phyloP scores from a whole-genome alignment of 2,888 invertebrate species.

The Thysanoteuthis rhombus region DNA sequence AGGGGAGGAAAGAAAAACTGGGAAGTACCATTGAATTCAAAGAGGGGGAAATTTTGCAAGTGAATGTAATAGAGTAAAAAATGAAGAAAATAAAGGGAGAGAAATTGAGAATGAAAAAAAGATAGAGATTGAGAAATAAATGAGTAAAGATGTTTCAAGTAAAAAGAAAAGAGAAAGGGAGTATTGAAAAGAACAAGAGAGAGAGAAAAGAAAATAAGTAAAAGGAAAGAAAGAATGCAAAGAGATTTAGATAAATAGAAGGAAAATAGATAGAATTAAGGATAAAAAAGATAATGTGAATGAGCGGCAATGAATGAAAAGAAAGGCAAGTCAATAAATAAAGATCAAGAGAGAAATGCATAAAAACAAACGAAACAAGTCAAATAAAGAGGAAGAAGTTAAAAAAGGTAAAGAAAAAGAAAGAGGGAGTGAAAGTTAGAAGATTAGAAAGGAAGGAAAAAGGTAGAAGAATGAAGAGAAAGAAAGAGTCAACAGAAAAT shows the following conservation, averaged over 20 bases:
- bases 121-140: not conserved
- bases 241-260: not conserved
- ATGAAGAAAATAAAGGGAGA: not conserved
- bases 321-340: not conserved
- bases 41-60: too few species aligned
- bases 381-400: not conserved
- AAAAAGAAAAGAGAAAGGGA: not conserved
- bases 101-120: too few species aligned
- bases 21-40: too few species aligned
- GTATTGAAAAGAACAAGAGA: not conserved
- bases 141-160: not conserved
- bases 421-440: not conserved
- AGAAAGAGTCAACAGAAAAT: not conserved
- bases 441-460: not conserved
- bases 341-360: not conserved
- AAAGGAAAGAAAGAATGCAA: not conserved
- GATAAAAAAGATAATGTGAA: not conserved
- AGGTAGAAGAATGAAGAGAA: not conserved
- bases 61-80: not conserved
- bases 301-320: not conserved
- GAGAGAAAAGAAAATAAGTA: not conserved
- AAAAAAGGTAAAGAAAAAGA: not conserved
- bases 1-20: too few species aligned
- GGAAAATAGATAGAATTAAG: not conserved
- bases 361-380: not conserved